These are phyloP conservation scores for Pandemis corylana DNA, from an alignment of 2,888 invertebrate genomes.

Conservation along the genomic window DNA sequence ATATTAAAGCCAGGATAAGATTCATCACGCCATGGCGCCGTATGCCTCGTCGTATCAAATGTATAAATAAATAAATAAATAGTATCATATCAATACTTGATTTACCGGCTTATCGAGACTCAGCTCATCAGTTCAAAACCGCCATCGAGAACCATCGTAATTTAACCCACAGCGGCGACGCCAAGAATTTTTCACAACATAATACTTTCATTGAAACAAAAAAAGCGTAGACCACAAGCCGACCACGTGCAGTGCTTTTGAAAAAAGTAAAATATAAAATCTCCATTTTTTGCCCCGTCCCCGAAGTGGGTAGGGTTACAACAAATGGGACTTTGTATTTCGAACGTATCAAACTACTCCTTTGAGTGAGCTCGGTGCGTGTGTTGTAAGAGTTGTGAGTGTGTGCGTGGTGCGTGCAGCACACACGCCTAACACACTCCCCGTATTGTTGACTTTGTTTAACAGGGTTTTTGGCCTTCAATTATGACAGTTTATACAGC, in stretches of 20 bases:
- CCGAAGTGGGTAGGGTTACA: slow-evolving; percentile 77
- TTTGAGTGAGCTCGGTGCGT: slow-evolving; percentile 45
- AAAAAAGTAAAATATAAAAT: slow-evolving; percentile 69
- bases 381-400: slow-evolving; percentile 40
- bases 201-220: slow-evolving; percentile 75
- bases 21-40: slow-evolving; percentile 5
- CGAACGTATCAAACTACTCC: slow-evolving; percentile 58
- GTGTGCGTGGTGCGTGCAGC: slow-evolving; percentile 62
- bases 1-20: neutral
- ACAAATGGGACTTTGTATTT: slow-evolving; percentile 75
- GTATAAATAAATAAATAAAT: slow-evolving; percentile 18
- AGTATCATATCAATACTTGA: slow-evolving; percentile 15
- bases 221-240: slow-evolving; percentile 78
- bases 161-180: slow-evolving; percentile 58
- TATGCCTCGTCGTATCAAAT: slow-evolving; percentile 14
- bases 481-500: slow-evolving; percentile 48
- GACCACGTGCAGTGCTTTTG: slow-evolving; percentile 79
- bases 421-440: slow-evolving; percentile 59
- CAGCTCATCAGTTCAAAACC: slow-evolving; percentile 49
- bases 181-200: slow-evolving; percentile 76
- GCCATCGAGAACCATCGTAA: slow-evolving; percentile 58
- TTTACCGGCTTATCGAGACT: slow-evolving; percentile 33
- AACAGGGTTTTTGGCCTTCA: slow-evolving; percentile 48
- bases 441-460: slow-evolving; percentile 55
- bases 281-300: slow-evolving; percentile 72